Evolutionary conservation across 23 tunicate genomes (phyloP), one percentile per base, ranked within the genome.

Genomic region (Styela plicata): DNA sequence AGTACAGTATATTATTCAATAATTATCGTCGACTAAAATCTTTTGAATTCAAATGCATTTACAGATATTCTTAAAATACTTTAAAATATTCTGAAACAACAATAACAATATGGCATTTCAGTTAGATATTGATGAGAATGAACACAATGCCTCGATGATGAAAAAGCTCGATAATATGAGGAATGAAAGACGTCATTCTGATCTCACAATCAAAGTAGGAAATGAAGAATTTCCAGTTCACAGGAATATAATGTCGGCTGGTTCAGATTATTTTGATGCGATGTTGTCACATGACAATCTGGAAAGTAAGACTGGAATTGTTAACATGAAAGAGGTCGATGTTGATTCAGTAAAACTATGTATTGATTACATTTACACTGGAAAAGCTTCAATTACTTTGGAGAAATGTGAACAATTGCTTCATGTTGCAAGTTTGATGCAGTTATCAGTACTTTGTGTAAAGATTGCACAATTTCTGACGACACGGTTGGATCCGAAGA

Each of bases 191-290:
- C 24, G 5, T 5, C 77, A 28, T 71, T 71, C 24, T 71, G 77
- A 71, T 17, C 34, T 71, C 77, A 29, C 17, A 27, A 71, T 71
- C 77, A 32, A 71, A 71, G 77, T 71, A 22, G 34, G 34, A 27
- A 32, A 17, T 34, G 24, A 71, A 71, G 77, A 71, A 17, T 71
- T 71, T 17, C 77, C 20, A 3, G 77, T 34, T 26, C 77, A 71
- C 77, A 71, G 29, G 35, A 26, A 71, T 17, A 32, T 71, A 5
- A 28, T 71, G 77, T 33, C 37, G 13, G 77, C 77, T 16, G 77
- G 34, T 32, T 71, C 77, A 3, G 77, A 71, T 71, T 71, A 71
- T 71, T 71, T 71, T 34, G 34, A 71, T 28, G 34, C 77, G 5
- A 71, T 71, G 77, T 30, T 71, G 5, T 30, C 24, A 26, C 77